Base-by-base conservation (phyloP, 1,140 invertebrate genomes). In the Paralvinella palmiformis region DNA sequence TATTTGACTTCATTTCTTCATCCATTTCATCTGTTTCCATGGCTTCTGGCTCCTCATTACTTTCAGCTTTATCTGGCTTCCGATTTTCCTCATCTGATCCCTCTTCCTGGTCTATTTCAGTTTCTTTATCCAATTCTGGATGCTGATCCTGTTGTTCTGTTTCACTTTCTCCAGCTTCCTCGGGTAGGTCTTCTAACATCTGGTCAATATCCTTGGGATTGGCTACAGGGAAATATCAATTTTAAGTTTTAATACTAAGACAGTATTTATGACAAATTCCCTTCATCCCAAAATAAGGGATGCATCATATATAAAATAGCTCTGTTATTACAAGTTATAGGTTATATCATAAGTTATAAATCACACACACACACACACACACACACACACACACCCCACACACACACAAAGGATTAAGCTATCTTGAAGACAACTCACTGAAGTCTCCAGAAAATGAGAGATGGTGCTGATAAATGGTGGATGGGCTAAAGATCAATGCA, bases 151-250 rank as follows among this genome's bases (percentile, higher is more conserved):
- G 64, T 27, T 68, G 37, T 37, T 69, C 52, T 13, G 59, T 67
- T 44, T 70, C 35, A 68, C 71, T 70, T 81, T 82, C 66, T 71
- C 75, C 53, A 71, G 78, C 37, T 48, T 65, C 66, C 33, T 66
- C 35, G 3, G 17, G 35, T 35, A 33, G 32, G 15, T 55, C 58
- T 22, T 72, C 58, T 32, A 41, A n/a, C 35, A 50, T 53, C 17
- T 66, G 20, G 22, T 73, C 59, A 27, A 58, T 62, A 33, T 68
- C 67, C 24, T 68, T 59, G 7, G 27, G 59, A 37, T 60, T 60
- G 36, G 22, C 59, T 10, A 22, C 59, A 41, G 41, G 4, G 4
- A 37, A 41, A 60, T 31, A 29, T n/a, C 29, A 57, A 31, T 13
- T 32, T 31, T 17, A 29, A 15, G 20, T n/a, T 67, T 44, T 55